phyloP scores from a whole-genome alignment of 2,888 invertebrate species.

The Scaptomyza flava region DNA sequence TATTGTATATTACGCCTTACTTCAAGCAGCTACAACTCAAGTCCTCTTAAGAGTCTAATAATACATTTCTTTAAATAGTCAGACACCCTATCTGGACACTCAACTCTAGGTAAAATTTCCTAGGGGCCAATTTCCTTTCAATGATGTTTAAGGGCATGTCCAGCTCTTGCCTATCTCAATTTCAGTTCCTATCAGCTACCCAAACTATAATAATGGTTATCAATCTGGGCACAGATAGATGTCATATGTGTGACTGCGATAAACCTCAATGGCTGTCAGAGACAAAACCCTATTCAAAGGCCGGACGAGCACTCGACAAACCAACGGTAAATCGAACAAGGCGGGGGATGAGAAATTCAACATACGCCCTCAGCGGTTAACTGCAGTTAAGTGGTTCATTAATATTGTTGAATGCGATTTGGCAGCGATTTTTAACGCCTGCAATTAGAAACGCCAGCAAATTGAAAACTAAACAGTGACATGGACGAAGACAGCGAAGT shows the following conservation, averaged over 20 bases:
- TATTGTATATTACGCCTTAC: not conserved
- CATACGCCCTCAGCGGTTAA: constrained; percentile 69
- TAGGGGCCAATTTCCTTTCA: not conserved
- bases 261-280: constrained; percentile 38
- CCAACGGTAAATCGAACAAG: constrained; percentile 15
- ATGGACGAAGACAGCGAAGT: not conserved
- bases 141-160: not conserved
- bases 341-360: constrained; percentile 43
- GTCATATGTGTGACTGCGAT: constrained; percentile 25
- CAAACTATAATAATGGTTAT: constrained; percentile 16
- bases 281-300: constrained; percentile 19
- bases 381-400: constrained; percentile 63
- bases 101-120: not conserved
- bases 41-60: not conserved
- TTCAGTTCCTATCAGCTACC: no score
- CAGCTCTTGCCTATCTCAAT: not conserved
- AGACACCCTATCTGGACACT: constrained; percentile 4
- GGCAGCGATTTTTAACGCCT: constrained; percentile 59
- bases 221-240: constrained; percentile 33
- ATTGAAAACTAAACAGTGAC: constrained; percentile 57
- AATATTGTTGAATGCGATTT: constrained; percentile 62
- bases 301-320: constrained; percentile 28
- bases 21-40: constrained; percentile 9
- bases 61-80: not conserved
- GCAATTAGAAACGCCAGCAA: constrained; percentile 67